phyloP scores from a whole-genome alignment of 2,888 invertebrate genomes.

The Nomada ferruginata region DNA sequence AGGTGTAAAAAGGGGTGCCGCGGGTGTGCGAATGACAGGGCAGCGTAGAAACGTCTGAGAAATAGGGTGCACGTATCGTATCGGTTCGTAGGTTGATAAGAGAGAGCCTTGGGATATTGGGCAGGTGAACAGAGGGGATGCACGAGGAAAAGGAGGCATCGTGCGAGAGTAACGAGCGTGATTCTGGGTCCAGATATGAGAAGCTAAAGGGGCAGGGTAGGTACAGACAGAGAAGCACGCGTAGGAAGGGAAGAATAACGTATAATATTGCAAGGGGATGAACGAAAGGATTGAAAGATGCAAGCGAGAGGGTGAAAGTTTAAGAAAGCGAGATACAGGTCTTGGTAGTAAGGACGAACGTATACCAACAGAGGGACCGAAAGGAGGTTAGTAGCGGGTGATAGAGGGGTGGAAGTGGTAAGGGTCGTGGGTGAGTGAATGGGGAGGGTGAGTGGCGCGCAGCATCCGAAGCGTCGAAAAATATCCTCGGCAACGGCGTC shows the following conservation, averaged over 20 bases:
- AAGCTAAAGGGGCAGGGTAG: not conserved
- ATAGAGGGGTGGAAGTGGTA: conserved; percentile 12
- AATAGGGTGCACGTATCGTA: not conserved
- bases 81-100: not conserved
- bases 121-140: not conserved
- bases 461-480: conserved; percentile 39
- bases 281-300: not conserved
- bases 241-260: too few species aligned
- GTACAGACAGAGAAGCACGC: not conserved
- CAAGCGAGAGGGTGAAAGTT: conserved; percentile 1
- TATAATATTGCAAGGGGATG: not conserved
- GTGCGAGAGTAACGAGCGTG: not conserved
- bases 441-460: conserved; percentile 46
- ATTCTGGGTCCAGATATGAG: not conserved
- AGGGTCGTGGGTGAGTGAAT: conserved; percentile 17
- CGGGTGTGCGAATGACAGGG: conserved; percentile 9
- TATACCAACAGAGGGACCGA: conserved; percentile 10
- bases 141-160: not conserved
- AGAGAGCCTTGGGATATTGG: not conserved
- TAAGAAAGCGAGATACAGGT: not conserved
- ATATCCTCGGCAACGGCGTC: conserved; percentile 30
- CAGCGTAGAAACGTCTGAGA: conserved; percentile 15
- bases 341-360: not conserved
- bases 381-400: conserved; percentile 42
- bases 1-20: not conserved